Evolutionary conservation across 2,888 invertebrate genomes (phyloP), one percentile per base, ranked within the genome.

Genomic region (Philhelius pedissequus): DNA sequence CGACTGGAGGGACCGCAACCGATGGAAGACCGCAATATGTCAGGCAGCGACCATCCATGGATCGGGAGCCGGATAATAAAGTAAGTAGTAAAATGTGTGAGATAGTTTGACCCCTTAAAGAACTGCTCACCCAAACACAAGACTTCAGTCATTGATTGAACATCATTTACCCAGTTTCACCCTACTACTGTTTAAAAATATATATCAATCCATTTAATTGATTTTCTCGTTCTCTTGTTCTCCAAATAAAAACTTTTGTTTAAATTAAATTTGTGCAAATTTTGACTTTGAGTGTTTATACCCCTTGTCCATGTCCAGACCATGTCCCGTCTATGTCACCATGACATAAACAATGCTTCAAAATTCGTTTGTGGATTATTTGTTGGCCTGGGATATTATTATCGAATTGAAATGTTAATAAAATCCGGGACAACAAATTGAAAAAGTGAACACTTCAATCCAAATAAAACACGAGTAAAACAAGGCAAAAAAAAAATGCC

Each of bases 401-500:
- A 30, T 50, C 1, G 38, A 25, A 58, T 35, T 60, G 38, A 38
- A 58, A 58, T 60, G 48, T 52, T 62, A 22, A 35, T 50, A 50
- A 50, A 35, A 50, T 52, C 22, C 38, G 20, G 30, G 22, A 52
- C 20, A 38, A 60, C 60, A 73, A 60, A 32, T 27, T 35, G 60
- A 73, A 62, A 43, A 70, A 52, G 50, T 62, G 22, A 9, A 18
- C 27, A 58, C 58, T 58, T 58, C 58, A 58, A 58, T 38, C 20
- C 27, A 22, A 35, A 30, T 35, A 48, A 35, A 48, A 48, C 48
- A 48, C 48, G 25, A 48, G 48, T 56, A 7, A 56, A 56, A 58
- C 20, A 58, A 35, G 20, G 15, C 13, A 22, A 22, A 13, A 7
- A 52, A 15, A 7, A 20, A 58, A 22, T 38, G 25, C 20, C 56